Evolutionary conservation across 2,888 invertebrate genomes (phyloP).

Genomic region (Tiphia femorata): DNA sequence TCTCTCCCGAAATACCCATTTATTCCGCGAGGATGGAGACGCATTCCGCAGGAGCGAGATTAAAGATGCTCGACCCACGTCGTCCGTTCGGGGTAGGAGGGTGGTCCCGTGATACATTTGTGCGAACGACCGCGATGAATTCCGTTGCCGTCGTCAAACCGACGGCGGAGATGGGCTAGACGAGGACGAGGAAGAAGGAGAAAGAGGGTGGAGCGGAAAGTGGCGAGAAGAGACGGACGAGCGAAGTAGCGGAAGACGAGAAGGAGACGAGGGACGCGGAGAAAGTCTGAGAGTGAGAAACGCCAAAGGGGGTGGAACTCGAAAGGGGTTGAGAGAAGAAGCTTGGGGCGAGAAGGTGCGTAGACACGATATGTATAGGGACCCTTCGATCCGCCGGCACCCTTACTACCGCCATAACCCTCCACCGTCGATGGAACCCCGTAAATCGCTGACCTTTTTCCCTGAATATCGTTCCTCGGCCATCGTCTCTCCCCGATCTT

Average conservation of each 20-base stretch:
- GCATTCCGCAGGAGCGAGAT: conserved; percentile 15
- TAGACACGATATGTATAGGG: not conserved
- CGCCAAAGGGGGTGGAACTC: too few species aligned
- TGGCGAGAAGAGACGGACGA: conserved; percentile 3
- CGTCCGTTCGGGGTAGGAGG: not conserved
- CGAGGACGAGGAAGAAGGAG: not conserved
- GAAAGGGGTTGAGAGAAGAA: too few species aligned
- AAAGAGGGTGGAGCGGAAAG: not conserved
- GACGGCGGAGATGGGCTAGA: not conserved
- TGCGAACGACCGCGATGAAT: conserved; percentile 22
- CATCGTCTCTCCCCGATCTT: not conserved
- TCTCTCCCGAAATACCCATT: not conserved
- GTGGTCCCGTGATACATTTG: conserved; percentile 9
- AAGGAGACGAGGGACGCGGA: too few species aligned
- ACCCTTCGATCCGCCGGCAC: not conserved
- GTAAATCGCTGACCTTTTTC: conserved; percentile 35
- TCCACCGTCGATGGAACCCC: conserved; percentile 23
- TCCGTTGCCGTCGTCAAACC: conserved; percentile 14
- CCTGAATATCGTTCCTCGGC: conserved; percentile 9
- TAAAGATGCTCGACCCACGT: conserved; percentile 1
- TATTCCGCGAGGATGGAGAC: conserved; percentile 7
- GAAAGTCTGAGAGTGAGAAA: too few species aligned
- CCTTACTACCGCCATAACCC: conserved; percentile 15
- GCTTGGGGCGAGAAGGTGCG: not conserved
- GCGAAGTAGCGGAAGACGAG: conserved; percentile 1